Evolutionary conservation across 1,140 invertebrate species (phyloP), one percentile per base, ranked within the genome.

Genomic region (Delia radicum): DNA sequence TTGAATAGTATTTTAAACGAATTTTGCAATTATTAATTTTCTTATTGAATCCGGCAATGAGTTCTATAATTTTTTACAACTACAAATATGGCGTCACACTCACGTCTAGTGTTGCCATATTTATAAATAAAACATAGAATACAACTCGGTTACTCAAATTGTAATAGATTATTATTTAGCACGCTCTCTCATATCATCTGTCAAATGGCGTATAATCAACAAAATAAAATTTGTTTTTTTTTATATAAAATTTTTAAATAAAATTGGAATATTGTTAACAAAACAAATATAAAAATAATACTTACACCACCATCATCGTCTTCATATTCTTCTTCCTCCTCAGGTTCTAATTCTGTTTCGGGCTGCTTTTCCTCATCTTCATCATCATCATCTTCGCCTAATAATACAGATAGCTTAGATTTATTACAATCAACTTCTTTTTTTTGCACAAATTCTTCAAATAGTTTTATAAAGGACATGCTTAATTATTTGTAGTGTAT

Each of bases 391-490:
- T 55, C 48, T 10, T 55, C 48, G 7, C n/a, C 24, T 24, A 55
- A 21, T 1, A 55, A 55, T 18, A 7, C 48, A 10, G 48, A 55
- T 55, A 55, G n/a, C 24, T 55, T 55, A 55, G 48, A 55, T 7
- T 55, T 55, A 1, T 10, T 42, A 37, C 33, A 37, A 18, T 69
- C 65, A 33, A 31, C 24, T 3, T 69, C 65, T 24, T 69, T 69
- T 18, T 69, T 69, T 69, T 69, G 65, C 18, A 69, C 65, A 69
- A 69, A 69, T 37, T 69, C 65, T 18, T 69, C 65, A 21, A 69
- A 69, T 21, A 69, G 27, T 33, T 69, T 69, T 37, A 69, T 69
- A 69, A 27, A 69, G n/a, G 65, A 69, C 65, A 69, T 69, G 21
- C 33, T 55, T n/a, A n/a, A n/a, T n/a, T 21, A n/a, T 55, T 18